phyloP scores from a whole-genome alignment of 2,888 invertebrate species.

The Metopia argyrocephala region DNA sequence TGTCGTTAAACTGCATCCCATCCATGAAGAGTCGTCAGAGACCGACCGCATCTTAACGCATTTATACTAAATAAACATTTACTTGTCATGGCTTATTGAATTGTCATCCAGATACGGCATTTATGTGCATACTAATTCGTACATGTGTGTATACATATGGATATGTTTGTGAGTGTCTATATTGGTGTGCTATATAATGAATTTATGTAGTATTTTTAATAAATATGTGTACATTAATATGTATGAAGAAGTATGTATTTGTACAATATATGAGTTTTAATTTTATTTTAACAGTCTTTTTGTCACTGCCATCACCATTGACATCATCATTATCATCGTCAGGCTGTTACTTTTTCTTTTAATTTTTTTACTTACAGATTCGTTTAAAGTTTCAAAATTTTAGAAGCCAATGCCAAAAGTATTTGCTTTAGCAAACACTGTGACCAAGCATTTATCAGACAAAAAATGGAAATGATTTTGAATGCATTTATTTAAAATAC shows the following conservation, averaged over 20 bases:
- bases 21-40: not conserved
- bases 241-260: not conserved
- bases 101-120: constrained; percentile 74
- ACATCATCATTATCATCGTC: not conserved
- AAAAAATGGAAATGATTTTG: no score
- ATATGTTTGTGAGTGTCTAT: constrained; percentile 7
- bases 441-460: no score
- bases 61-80: constrained; percentile 76
- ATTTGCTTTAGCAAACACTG: no score
- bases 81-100: constrained; percentile 77
- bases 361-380: not conserved
- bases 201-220: no score
- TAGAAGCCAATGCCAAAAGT: constrained; percentile 38
- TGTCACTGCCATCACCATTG: constrained; percentile 33
- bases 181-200: no score
- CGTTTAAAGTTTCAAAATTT: constrained; percentile 34
- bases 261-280: not conserved
- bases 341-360: constrained; percentile 3
- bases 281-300: constrained; percentile 34
- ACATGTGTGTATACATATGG: constrained; percentile 11
- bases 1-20: constrained; percentile 55
- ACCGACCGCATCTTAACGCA: constrained; percentile 63
- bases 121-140: constrained; percentile 1
- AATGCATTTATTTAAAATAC: no score
- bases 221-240: no score